Percentiles rank a stretch among this genome's conserved stretches.
Conservation (phyloP, 2,888 invertebrate species). For the Ochropleura plecta region DNA sequence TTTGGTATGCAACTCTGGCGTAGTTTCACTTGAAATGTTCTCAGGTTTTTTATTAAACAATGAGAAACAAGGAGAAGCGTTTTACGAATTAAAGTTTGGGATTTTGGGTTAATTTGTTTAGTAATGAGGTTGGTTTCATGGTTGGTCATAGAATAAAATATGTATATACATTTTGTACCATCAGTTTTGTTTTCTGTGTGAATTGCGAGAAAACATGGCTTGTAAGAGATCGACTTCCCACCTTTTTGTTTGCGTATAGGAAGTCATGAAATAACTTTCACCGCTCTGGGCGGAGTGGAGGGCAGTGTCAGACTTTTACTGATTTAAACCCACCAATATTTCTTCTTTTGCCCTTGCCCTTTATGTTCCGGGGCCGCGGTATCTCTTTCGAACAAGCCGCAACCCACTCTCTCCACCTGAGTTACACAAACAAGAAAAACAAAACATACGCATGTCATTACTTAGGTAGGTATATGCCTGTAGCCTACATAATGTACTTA, state of each 20-base stretch:
- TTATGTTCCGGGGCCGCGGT: no score
- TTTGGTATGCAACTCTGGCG: constrained; percentile 1
- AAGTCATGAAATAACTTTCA: no score
- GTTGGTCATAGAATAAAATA: no score
- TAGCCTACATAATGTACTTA: not conserved
- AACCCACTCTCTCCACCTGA: no score
- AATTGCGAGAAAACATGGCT: not conserved
- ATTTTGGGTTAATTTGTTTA: constrained; percentile 1
- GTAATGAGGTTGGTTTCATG: not conserved
- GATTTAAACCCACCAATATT: no score
- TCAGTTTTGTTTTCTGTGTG: not conserved
- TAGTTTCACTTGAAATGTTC: constrained; percentile 12
- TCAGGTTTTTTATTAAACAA: not conserved
- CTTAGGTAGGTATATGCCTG: not conserved
- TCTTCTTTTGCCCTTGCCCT: no score
- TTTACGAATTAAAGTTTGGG: not conserved
- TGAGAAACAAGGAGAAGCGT: not conserved
- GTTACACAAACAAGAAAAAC: not conserved
- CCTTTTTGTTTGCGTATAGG: no score
- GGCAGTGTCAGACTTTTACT: no score
- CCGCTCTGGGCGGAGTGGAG: no score
- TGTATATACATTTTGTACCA: not conserved
- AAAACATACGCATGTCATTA: not conserved
- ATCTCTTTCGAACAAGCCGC: no score
- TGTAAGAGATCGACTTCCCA: not conserved